These are phyloP conservation scores for Cantharis rufa DNA, from an alignment of 2,888 invertebrate genomes.

Conservation along the genomic window DNA sequence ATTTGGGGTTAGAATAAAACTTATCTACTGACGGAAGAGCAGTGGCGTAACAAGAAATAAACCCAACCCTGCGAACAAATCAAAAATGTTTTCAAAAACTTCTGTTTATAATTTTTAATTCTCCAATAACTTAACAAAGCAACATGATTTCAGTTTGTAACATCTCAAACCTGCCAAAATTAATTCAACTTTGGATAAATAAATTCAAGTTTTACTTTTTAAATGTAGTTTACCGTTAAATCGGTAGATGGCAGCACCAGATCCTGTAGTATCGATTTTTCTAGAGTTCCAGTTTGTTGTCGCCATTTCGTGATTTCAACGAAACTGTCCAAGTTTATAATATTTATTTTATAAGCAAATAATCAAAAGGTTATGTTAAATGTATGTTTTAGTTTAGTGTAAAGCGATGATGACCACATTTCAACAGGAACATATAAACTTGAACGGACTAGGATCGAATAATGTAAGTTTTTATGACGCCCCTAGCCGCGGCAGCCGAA, in stretches of 20 bases:
- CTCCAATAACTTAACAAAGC: too few species aligned
- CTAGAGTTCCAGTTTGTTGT: background rate
- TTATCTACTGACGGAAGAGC: too few species aligned
- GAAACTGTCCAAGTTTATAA: background rate
- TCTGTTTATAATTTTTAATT: too few species aligned
- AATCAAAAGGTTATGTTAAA: background rate
- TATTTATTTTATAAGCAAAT: background rate
- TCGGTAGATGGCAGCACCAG: background rate
- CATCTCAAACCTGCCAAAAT: too few species aligned
- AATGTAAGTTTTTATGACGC: constrained; percentile 18
- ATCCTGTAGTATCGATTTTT: background rate
- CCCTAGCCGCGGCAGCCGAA: background rate
- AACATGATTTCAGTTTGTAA: too few species aligned
- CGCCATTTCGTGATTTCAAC: background rate
- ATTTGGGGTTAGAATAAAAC: too few species aligned
- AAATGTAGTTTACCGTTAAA: background rate
- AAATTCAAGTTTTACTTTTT: too few species aligned
- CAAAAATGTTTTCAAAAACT: too few species aligned
- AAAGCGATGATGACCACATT: constrained; percentile 51
- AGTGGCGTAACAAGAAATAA: too few species aligned
- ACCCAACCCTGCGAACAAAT: too few species aligned
- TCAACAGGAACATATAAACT: constrained; percentile 46
- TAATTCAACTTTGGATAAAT: too few species aligned
- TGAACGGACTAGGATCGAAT: constrained; percentile 29
- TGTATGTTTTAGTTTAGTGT: background rate